Evolutionary conservation across 2,888 invertebrate genomes (phyloP), one percentile per base, ranked within the genome.

Genomic region (Anoplius nigerrimus): DNA sequence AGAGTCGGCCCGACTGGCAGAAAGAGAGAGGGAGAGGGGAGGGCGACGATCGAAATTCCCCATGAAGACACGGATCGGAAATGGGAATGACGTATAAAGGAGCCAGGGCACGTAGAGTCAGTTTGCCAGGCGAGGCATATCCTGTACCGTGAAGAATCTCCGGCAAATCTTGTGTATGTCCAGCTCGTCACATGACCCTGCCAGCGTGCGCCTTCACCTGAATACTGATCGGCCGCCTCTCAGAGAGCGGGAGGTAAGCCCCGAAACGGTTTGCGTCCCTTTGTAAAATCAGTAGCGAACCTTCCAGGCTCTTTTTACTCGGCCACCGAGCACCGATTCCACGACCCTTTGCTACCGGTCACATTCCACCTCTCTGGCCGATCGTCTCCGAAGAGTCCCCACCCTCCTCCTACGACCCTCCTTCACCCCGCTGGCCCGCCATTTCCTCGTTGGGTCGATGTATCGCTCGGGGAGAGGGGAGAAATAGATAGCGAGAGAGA

Each of bases 71-170:
- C 61, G 76, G 72, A 79, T 80, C 80, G 82, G 79, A 82, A 83
- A 82, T 80, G 73, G 72, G 73, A 82, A 78, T 79, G 81, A 79
- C 79, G 75, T 79, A 82, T 81, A 82, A 78, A 79, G 80, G 75
- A 83, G 83, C 84, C 83, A 69, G 70, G 74, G 82, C 84, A 84
- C 84, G 84, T 84, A 83, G 83, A 80, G 78, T 82, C 84, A 82
- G 84, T 84, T 84, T 84, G 81, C 83, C 82, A 75, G 83, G 71
- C 80, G 73, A 77, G 80, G 79, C 80, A 80, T 82, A 81, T 79
- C 82, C 81, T 79, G 78, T 75, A 75, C 76, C 79, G 79, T 82
- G 80, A 82, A 79, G 82, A 82, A 84, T 82, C 82, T 78, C 71
- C 79, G 73, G 74, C 75, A 81, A 82, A 83, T 82, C 83, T 82